Percentiles rank a stretch among this genome's conserved stretches.
Evolutionary conservation across 1,140 invertebrate genomes (phyloP).

Genomic region (Epicauta chinensis): DNA sequence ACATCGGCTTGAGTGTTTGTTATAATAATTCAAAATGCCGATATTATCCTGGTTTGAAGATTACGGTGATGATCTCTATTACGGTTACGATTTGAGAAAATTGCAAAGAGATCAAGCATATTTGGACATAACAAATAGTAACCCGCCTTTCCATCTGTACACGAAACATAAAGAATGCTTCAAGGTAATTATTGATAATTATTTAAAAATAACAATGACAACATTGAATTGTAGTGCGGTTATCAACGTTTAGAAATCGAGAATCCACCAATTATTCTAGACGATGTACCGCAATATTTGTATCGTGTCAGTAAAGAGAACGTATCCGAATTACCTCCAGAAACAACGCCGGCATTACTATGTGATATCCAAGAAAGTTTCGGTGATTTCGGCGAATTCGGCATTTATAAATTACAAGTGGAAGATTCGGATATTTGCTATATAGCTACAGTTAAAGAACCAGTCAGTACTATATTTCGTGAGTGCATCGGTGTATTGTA

Average conservation of each 20-base stretch:
- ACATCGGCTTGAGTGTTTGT: neutral
- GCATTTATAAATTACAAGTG: conserved; percentile 63
- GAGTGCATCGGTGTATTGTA: conserved; percentile 32
- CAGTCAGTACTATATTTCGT: conserved; percentile 70
- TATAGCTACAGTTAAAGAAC: conserved; percentile 50
- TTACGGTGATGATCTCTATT: conserved; percentile 40
- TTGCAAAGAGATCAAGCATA: conserved; percentile 54
- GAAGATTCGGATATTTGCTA: conserved; percentile 50
- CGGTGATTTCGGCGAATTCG: conserved; percentile 66
- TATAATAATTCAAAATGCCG: conserved; percentile 1
- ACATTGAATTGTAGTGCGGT: no score
- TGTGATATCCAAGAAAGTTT: conserved; percentile 55
- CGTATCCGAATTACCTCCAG: no score
- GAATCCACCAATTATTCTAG: no score
- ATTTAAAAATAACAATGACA: no score
- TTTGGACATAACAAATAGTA: conserved; percentile 38
- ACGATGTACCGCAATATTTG: no score
- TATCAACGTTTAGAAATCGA: no score
- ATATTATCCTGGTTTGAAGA: conserved; percentile 44
- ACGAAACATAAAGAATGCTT: conserved; percentile 8
- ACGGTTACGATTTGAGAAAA: conserved; percentile 42
- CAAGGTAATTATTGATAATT: neutral
- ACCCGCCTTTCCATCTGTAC: neutral
- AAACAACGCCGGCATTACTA: conserved; percentile 8
- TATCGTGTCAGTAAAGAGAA: no score